These are phyloP conservation scores for Athalia cordata DNA, from an alignment of 2,888 invertebrate species.

Conservation along the genomic window DNA sequence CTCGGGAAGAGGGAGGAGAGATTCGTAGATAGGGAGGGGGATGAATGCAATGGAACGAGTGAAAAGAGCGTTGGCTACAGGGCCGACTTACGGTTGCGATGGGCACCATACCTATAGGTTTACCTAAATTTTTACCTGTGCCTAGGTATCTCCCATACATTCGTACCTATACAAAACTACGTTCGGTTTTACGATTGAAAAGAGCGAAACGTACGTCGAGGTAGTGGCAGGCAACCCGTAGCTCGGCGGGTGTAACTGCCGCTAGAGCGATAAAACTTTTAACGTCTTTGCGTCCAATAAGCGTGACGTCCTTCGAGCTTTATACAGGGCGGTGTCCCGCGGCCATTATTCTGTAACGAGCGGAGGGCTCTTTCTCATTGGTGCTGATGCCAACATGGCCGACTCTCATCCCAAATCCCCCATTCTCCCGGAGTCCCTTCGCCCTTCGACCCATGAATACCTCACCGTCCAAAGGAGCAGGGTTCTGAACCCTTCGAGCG, in stretches of 20 bases:
- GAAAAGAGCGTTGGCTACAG: slow-evolving; percentile 34
- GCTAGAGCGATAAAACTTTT: slow-evolving; percentile 69
- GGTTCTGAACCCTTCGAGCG: slow-evolving; percentile 18
- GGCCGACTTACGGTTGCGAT: not conserved
- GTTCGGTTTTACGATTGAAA: slow-evolving; percentile 64
- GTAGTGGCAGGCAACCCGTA: slow-evolving; percentile 51
- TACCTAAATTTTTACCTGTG: not conserved
- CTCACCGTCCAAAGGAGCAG: slow-evolving; percentile 33
- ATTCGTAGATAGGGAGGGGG: not conserved
- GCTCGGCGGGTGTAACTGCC: slow-evolving; percentile 67
- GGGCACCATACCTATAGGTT: not conserved
- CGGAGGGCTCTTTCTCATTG: slow-evolving; percentile 61
- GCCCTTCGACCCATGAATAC: slow-evolving; percentile 43
- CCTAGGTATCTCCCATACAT: not conserved
- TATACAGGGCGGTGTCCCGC: slow-evolving; percentile 69
- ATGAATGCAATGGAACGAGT: not conserved
- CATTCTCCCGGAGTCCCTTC: slow-evolving; percentile 47
- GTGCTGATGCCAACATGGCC: slow-evolving; percentile 68
- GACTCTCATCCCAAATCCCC: slow-evolving; percentile 53
- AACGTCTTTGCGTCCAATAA: slow-evolving; percentile 70
- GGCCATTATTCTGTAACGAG: slow-evolving; percentile 70
- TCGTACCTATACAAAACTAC: slow-evolving; percentile 53
- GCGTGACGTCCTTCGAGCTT: slow-evolving; percentile 64
- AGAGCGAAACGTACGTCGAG: slow-evolving; percentile 49
- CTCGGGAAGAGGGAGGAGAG: not conserved